Evolutionary conservation across 1,140 invertebrate species (phyloP).

Genomic region (Neotoxoptera formosana): DNA sequence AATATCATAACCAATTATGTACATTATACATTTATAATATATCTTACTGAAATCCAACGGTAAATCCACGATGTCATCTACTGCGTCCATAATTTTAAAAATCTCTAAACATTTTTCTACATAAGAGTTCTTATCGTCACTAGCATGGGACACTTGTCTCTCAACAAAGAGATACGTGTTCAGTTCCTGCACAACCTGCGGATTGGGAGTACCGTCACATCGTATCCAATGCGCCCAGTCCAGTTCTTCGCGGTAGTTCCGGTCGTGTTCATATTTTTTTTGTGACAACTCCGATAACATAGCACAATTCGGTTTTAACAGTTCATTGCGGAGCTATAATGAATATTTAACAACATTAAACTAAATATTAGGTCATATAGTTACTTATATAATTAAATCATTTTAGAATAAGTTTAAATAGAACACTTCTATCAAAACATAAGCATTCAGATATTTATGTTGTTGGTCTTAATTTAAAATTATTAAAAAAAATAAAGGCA

Average conservation of each 20-base stretch:
- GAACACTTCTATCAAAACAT: not conserved
- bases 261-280: constrained; percentile 58
- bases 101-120: constrained; percentile 64
- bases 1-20: not conserved
- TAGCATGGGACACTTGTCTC: constrained; percentile 65
- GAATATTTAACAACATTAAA: not conserved
- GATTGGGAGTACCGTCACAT: constrained; percentile 72
- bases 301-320: not conserved
- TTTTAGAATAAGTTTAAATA: not conserved
- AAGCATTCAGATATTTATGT: not conserved
- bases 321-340: not conserved
- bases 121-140: constrained; percentile 64
- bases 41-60: constrained; percentile 59
- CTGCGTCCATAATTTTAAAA: constrained; percentile 63
- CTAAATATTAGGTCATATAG: not conserved
- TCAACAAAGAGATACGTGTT: constrained; percentile 72
- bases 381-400: not conserved
- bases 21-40: not conserved
- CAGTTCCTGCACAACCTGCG: constrained; percentile 67
- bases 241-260: constrained; percentile 54
- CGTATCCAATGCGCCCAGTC: constrained; percentile 71
- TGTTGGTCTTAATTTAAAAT: not conserved
- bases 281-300: constrained; percentile 9
- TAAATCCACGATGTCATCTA: constrained; percentile 65
- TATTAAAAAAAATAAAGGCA: too few species aligned